These are phyloP conservation scores for Phylloscopus whistleri DNA, from an alignment of 2,113 vertebrate species.

Conservation along the genomic window DNA sequence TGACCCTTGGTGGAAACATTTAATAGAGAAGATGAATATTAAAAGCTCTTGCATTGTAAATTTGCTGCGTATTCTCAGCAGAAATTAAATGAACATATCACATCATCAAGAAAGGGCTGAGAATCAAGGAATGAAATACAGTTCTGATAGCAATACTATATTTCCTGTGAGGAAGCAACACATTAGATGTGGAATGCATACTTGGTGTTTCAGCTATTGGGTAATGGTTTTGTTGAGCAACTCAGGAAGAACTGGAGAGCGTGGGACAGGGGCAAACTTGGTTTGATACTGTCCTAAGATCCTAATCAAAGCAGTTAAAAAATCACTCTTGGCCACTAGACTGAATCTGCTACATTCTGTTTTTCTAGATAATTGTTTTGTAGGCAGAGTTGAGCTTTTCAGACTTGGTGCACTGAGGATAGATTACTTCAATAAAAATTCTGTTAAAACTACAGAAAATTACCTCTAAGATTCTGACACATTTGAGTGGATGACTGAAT, in stretches of 20 bases:
- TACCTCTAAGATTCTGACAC: slow-evolving; percentile 2
- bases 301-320: neutral
- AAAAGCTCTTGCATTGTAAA: neutral
- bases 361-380: neutral
- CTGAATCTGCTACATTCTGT: neutral
- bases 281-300: neutral
- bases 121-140: neutral
- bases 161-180: neutral
- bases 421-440: slow-evolving; percentile 47
- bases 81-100: neutral
- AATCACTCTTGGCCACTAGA: neutral
- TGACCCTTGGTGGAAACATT: neutral
- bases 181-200: neutral
- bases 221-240: slow-evolving; percentile 25
- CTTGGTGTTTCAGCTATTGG: neutral
- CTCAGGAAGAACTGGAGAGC: neutral
- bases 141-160: slow-evolving; percentile 1
- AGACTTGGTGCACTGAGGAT: neutral
- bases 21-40: neutral
- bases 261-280: neutral
- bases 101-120: neutral
- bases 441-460: slow-evolving; percentile 31
- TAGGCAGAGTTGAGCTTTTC: neutral
- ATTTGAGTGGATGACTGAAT: neutral
- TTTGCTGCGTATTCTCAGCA: neutral